Evolutionary conservation across 2,797 vertebrate genomes (phyloP).

Genomic region (Lates japonicus): DNA sequence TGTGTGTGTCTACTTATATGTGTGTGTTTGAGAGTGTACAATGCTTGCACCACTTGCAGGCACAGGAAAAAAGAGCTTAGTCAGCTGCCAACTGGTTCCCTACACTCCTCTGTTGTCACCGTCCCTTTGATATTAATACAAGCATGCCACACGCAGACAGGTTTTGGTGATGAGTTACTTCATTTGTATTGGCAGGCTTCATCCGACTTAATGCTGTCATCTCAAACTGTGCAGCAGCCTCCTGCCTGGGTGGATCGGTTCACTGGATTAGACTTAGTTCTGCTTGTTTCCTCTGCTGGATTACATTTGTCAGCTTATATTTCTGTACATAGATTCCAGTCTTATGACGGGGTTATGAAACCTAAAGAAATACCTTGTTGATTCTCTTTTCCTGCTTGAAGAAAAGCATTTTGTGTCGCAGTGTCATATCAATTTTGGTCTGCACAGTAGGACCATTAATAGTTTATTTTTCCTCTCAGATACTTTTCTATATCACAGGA

Average conservation of each 20-base stretch:
- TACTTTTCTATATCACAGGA: background rate
- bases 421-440: background rate
- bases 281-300: conserved; percentile 32
- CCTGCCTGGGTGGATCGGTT: conserved; percentile 35
- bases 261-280: conserved; percentile 31
- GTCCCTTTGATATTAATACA: conserved; percentile 41
- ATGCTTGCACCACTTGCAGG: conserved; percentile 69
- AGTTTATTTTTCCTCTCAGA: background rate
- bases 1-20: conserved; percentile 31
- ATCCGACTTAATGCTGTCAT: conserved; percentile 49
- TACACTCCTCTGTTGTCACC: conserved; percentile 40
- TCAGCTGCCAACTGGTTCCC: conserved; percentile 78
- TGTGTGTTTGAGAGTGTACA: conserved; percentile 29
- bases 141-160: conserved; percentile 23
- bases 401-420: background rate
- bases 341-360: conserved; percentile 47
- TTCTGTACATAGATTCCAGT: conserved; percentile 21
- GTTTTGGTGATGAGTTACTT: conserved; percentile 67
- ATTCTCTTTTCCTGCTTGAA: background rate
- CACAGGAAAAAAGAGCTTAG: conserved; percentile 75
- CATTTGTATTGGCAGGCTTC: conserved; percentile 54
- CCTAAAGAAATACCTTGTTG: background rate
- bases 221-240: conserved; percentile 52
- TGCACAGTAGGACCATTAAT: background rate
- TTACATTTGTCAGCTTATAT: conserved; percentile 42